Conservation (phyloP, 2,797 vertebrate species). For the Zalophus californianus region DNA sequence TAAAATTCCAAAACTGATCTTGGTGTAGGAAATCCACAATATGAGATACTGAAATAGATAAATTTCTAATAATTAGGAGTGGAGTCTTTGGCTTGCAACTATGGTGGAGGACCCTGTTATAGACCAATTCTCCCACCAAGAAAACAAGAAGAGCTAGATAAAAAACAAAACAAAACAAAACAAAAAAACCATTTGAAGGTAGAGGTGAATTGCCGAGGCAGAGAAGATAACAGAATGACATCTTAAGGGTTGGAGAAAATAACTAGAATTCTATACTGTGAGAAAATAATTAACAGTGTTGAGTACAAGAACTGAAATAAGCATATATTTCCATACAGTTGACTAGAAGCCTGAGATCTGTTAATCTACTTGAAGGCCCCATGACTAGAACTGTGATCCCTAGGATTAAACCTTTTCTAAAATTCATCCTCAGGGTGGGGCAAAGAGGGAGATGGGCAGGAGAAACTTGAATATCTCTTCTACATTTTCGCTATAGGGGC, state of each 20-base stretch:
- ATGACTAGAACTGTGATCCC: not conserved
- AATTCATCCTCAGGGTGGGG: not conserved
- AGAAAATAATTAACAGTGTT: not conserved
- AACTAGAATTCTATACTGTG: not conserved
- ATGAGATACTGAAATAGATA: not conserved
- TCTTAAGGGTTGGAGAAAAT: not conserved
- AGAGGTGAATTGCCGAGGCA: not conserved
- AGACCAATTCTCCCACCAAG: not conserved
- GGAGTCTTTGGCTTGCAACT: not conserved
- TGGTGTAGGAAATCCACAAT: not conserved
- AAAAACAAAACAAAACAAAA: conserved; percentile 7
- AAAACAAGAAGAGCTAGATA: not conserved
- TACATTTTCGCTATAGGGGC: not conserved
- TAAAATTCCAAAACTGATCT: not conserved
- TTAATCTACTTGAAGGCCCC: not conserved
- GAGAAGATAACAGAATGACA: not conserved
- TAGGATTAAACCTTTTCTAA: not conserved
- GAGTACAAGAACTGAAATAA: not conserved
- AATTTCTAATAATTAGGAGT: not conserved
- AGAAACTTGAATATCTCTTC: not conserved
- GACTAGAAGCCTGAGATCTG: not conserved
- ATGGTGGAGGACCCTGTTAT: not conserved
- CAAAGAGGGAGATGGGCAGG: not conserved
- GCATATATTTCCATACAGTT: not conserved
- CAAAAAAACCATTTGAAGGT: not conserved